These are phyloP conservation scores for Plecturocebus donacophilus DNA, from an alignment of 2,113 vertebrate species.

Conservation along the genomic window DNA sequence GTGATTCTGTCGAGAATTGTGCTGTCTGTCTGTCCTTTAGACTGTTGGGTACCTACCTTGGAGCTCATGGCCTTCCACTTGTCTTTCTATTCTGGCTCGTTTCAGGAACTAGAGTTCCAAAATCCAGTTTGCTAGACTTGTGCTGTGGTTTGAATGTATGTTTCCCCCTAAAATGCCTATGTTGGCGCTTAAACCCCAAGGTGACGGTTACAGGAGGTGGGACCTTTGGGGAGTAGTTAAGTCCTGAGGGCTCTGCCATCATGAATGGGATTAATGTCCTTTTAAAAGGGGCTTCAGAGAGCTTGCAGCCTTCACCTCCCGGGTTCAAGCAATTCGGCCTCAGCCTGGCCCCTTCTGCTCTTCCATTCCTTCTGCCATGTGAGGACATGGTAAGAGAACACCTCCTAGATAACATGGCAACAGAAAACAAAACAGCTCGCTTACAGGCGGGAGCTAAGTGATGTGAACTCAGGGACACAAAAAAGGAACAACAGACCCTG, in stretches of 20 bases:
- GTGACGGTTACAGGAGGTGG: background rate
- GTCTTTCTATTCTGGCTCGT: accelerated
- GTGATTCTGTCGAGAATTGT: background rate
- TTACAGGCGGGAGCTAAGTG: too few relatives aligned
- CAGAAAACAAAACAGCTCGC: too few relatives aligned
- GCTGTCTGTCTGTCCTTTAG: background rate
- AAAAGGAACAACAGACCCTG: too few relatives aligned
- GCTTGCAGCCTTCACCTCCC: background rate
- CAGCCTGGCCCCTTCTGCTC: too few relatives aligned
- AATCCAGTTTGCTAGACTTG: too few relatives aligned
- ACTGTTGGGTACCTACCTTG: accelerated
- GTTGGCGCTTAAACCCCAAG: background rate
- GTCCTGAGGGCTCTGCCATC: background rate
- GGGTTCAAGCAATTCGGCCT: too few relatives aligned
- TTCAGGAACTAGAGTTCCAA: background rate
- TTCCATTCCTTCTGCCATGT: background rate
- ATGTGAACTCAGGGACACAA: too few relatives aligned
- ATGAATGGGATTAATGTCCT: background rate
- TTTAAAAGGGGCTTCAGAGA: background rate
- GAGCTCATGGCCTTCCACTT: background rate
- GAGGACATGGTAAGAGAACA: background rate
- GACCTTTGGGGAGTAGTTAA: background rate
- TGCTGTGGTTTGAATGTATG: background rate
- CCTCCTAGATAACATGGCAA: too few relatives aligned
- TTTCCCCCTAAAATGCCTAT: background rate